phyloP scores from a whole-genome alignment of 1,140 invertebrate species.

The Orius laevigatus region DNA sequence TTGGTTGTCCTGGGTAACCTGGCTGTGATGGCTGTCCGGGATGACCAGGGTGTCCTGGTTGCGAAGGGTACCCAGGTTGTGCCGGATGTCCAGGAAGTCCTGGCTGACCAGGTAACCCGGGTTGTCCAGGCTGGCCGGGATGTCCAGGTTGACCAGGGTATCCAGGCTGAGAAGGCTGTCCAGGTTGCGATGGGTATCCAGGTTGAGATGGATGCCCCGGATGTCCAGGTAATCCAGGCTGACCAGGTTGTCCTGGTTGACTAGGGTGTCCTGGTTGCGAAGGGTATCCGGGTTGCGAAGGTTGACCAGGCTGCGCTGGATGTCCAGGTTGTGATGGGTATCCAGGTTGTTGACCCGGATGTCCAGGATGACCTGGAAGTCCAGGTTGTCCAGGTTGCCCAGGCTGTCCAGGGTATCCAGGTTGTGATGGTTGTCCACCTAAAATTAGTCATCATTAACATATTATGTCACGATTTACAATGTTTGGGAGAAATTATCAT shows the following conservation, averaged over 20 bases:
- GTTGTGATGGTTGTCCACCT: background rate
- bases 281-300: conserved; percentile 19
- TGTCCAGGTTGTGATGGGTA: conserved; percentile 20
- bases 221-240: conserved; percentile 11
- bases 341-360: conserved; percentile 17
- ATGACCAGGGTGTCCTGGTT: conserved; percentile 19
- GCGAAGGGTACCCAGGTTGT: conserved; percentile 13
- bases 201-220: no score
- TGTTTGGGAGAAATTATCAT: conserved; percentile 9
- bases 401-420: conserved; percentile 16
- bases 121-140: conserved; percentile 12
- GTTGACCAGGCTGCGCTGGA: conserved; percentile 16
- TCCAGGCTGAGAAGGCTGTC: conserved; percentile 17
- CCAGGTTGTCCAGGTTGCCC: conserved; percentile 13
- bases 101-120: conserved; percentile 20
- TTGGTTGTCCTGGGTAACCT: conserved; percentile 11
- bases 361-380: conserved; percentile 6
- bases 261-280: conserved; percentile 18
- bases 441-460: no score
- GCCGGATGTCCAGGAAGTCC: conserved; percentile 6
- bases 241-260: conserved; percentile 17
- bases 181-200: conserved; percentile 16
- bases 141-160: conserved; percentile 19
- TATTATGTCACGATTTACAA: background rate
- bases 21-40: conserved; percentile 14